Evolutionary conservation across 2,113 vertebrate genomes (phyloP).

Genomic region (Tympanuchus pallidicinctus): DNA sequence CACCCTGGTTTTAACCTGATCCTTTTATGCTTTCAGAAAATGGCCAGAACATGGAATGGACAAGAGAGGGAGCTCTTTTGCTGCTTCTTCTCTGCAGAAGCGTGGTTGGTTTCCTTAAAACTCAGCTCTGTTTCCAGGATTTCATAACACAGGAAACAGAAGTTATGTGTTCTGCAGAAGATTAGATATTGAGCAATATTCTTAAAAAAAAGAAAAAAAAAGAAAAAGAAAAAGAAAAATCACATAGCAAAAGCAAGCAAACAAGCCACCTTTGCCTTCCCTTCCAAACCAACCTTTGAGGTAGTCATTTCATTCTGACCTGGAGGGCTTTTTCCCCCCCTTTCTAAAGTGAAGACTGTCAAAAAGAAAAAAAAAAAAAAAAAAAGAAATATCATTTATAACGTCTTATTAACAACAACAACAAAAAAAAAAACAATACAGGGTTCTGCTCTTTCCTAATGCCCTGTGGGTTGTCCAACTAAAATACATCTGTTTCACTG

Average conservation of each 20-base stretch:
- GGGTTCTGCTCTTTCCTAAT: neutral
- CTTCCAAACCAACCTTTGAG: conserved; percentile 19
- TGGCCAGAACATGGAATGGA: neutral
- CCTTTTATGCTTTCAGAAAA: rapidly evolving
- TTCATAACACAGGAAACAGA: conserved; percentile 82
- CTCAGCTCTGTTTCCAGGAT: conserved; percentile 68
- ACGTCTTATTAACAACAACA: neutral
- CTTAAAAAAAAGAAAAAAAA: neutral
- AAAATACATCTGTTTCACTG: rapidly evolving
- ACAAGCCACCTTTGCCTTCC: neutral
- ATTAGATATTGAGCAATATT: conserved; percentile 69
- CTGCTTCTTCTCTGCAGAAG: conserved; percentile 40
- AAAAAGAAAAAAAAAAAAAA: too few species aligned
- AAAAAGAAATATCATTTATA: neutral
- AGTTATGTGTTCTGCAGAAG: conserved; percentile 61
- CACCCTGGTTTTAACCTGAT: neutral
- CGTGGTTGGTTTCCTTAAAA: neutral
- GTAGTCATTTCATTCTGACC: neutral
- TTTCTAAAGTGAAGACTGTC: neutral
- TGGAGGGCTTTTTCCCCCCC: neutral
- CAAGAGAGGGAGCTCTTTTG: conserved; percentile 81
- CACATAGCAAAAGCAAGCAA: conserved; percentile 4
- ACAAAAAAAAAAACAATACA: neutral
- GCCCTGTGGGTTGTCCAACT: neutral
- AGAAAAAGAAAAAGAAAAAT: neutral